Percentiles rank a stretch among this genome's conserved stretches.
Evolutionary conservation across 2,797 vertebrate species (phyloP).

Genomic region (Setipinna tenuifilis): DNA sequence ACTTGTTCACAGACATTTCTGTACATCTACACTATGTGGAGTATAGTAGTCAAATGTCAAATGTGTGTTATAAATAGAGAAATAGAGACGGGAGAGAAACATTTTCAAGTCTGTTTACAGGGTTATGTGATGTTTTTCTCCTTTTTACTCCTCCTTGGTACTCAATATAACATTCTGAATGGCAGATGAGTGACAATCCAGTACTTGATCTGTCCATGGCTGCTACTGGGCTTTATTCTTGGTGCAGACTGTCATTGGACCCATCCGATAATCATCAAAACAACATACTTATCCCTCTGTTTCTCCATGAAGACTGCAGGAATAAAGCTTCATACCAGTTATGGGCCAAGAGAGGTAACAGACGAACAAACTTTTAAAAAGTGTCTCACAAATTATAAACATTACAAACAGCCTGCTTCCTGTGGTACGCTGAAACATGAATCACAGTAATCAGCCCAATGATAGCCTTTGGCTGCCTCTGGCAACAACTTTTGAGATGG

Average conservation of each 20-base stretch:
- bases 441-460: neutral
- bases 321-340: neutral
- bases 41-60: slow-evolving; percentile 71
- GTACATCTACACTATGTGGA: neutral
- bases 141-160: neutral
- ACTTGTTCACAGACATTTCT: neutral
- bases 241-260: neutral
- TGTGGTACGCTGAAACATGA: neutral
- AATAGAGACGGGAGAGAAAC: slow-evolving; percentile 84
- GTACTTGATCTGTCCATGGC: neutral
- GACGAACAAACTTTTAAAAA: neutral
- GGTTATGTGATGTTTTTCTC: slow-evolving; percentile 51
- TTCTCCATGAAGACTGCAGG: neutral
- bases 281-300: neutral
- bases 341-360: neutral
- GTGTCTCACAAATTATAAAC: neutral
- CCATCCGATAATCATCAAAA: neutral
- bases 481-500: slow-evolving; percentile 10
- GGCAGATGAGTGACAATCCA: neutral
- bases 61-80: slow-evolving; percentile 79
- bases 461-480: neutral
- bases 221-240: neutral
- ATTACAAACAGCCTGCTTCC: neutral
- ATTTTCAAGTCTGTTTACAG: slow-evolving; percentile 78
- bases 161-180: neutral